phyloP scores from a whole-genome alignment of 2,797 vertebrate species.

The Ceryle rudis region DNA sequence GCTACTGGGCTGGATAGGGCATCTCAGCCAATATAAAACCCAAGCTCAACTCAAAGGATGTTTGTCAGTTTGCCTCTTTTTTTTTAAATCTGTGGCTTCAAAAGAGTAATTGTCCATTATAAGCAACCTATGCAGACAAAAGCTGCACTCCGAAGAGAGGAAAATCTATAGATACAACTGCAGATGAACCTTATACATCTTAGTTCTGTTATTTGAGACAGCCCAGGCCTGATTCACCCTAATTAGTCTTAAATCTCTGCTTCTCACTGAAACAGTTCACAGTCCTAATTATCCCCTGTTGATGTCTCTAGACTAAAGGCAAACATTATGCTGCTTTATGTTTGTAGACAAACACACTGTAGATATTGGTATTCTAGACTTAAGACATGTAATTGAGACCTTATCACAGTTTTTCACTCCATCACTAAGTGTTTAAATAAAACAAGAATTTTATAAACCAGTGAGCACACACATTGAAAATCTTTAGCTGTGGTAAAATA shows the following conservation, averaged over 20 bases:
- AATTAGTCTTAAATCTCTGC: not conserved
- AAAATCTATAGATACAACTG: not conserved
- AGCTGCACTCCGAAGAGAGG: not conserved
- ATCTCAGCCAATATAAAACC: no score
- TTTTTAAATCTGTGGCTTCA: not conserved
- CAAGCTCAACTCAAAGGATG: no score
- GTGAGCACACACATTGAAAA: not conserved
- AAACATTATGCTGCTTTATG: not conserved
- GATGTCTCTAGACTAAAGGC: not conserved
- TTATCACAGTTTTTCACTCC: not conserved
- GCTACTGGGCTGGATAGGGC: no score
- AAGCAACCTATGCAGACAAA: not conserved
- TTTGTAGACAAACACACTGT: not conserved
- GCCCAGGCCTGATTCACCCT: not conserved
- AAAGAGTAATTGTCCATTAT: not conserved
- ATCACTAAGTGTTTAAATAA: not conserved
- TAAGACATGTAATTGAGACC: not conserved
- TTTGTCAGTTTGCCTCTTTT: no score
- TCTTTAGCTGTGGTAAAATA: not conserved
- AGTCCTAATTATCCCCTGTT: not conserved
- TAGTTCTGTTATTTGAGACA: not conserved
- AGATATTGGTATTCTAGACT: not conserved
- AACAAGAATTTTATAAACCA: not conserved
- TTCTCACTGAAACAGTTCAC: not conserved
- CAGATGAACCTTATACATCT: not conserved